Conservation (phyloP, 1,140 invertebrate species). For the Drosophila murphyi region DNA sequence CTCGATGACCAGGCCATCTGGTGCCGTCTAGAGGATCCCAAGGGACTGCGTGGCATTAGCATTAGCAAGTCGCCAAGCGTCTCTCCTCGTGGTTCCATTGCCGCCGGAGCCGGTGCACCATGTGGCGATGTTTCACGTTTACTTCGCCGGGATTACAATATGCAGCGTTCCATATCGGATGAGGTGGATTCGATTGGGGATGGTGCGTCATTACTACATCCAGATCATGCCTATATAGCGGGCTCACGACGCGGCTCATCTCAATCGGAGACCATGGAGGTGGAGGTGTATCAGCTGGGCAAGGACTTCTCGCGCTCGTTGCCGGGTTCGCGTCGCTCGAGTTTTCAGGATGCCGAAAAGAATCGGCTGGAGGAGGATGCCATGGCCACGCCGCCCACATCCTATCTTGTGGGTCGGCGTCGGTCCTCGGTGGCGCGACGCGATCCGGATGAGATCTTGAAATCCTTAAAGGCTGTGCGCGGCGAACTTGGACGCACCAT, state of each 20-base stretch:
- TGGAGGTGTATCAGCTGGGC: constrained; percentile 92
- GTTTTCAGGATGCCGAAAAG: constrained; percentile 89
- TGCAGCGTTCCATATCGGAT: constrained; percentile 89
- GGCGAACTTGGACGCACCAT: constrained; percentile 92
- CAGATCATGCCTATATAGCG: constrained; percentile 91
- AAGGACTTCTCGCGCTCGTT: constrained; percentile 94
- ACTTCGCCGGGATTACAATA: constrained; percentile 88
- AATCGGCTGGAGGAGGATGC: constrained; percentile 85
- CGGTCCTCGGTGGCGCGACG: constrained; percentile 91
- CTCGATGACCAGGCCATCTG: constrained; percentile 93
- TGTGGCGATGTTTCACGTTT: constrained; percentile 86
- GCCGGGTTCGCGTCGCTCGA: constrained; percentile 92
- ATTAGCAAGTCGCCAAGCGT: constrained; percentile 89
- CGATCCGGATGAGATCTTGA: constrained; percentile 92
- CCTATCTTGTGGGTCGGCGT: constrained; percentile 88
- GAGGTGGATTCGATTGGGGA: constrained; percentile 90
- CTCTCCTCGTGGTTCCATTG: constrained; percentile 92
- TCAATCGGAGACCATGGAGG: constrained; percentile 93
- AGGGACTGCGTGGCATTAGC: constrained; percentile 86
- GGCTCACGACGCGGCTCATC: constrained; percentile 92
- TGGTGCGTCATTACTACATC: constrained; percentile 90
- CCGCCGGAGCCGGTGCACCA: constrained; percentile 82
- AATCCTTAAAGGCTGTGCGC: constrained; percentile 91
- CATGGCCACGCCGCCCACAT: constrained; percentile 86
- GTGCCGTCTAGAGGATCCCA: constrained; percentile 93